Evolutionary conservation across 2,888 invertebrate species (phyloP).

Genomic region (Aporophyla nigra): DNA sequence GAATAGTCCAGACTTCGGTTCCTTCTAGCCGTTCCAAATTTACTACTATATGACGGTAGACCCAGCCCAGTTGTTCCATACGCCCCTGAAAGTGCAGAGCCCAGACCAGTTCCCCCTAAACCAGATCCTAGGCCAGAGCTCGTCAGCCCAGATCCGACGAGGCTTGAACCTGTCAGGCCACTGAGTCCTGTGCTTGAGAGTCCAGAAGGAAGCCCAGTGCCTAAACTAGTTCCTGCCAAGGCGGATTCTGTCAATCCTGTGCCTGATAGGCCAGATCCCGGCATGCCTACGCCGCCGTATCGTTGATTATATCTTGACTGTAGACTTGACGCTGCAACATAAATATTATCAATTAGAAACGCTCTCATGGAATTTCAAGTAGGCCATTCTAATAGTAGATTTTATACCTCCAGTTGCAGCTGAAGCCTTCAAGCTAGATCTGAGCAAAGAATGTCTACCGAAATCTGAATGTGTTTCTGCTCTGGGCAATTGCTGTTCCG

Average conservation of each 20-base stretch:
- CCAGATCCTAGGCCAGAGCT: slow-evolving; percentile 85
- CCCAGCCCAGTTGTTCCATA: slow-evolving; percentile 87
- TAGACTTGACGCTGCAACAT: slow-evolving; percentile 88
- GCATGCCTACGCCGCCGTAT: slow-evolving; percentile 88
- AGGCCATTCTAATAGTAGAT: neutral
- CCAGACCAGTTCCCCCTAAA: slow-evolving; percentile 82
- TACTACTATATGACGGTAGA: slow-evolving; percentile 85
- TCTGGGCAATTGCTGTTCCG: slow-evolving; percentile 97
- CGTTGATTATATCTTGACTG: slow-evolving; percentile 91
- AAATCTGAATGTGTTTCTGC: slow-evolving; percentile 96
- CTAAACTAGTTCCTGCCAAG: slow-evolving; percentile 70
- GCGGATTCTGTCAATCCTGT: slow-evolving; percentile 78
- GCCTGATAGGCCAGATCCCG: slow-evolving; percentile 79
- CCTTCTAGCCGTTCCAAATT: slow-evolving; percentile 93
- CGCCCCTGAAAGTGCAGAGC: slow-evolving; percentile 82
- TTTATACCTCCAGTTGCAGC: slow-evolving; percentile 81
- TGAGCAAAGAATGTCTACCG: slow-evolving; percentile 95
- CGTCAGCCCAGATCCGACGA: slow-evolving; percentile 74
- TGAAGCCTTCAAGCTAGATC: slow-evolving; percentile 94
- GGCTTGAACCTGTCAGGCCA: slow-evolving; percentile 85
- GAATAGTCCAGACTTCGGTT: slow-evolving; percentile 97
- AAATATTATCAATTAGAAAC: slow-evolving; percentile 11
- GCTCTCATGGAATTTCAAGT: too few species aligned
- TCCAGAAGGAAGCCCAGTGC: slow-evolving; percentile 84
- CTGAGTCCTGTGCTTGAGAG: slow-evolving; percentile 87